Base-by-base conservation (phyloP, 1,140 invertebrate species). In the Gonioctena quinquepunctata region DNA sequence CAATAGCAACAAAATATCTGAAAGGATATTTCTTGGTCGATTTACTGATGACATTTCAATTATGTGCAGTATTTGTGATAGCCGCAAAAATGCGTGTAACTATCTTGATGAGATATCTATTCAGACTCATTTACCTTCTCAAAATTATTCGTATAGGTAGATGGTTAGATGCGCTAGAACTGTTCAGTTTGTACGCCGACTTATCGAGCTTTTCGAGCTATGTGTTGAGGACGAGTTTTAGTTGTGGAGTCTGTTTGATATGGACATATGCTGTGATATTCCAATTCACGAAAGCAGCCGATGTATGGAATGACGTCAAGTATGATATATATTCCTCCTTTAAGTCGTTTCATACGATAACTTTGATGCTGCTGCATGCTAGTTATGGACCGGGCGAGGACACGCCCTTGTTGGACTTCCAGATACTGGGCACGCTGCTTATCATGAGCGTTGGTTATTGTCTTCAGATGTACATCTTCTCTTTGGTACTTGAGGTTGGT, bases 31-130 rank as follows among this genome's bases (percentile, higher is more conserved):
- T 22, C 22, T 16, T 33, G 28, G 27, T 26, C 3, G 21, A 61
- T 18, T 16, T 61, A 7, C 3, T n/a, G 16, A 27, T 22, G 2
- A 27, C 23, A 7, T 7, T 16, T 7, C n/a, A 6, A 42, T 42
- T 6, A 42, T n/a, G 7, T 1, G 66, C 3, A 68, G 70, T 54
- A 66, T 73, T 11, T 3, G 1, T 18, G 3, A 13, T 8, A 4
- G 33, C n/a, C 2, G 8, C 23, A 4, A 28, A 70, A 18, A 49
- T 3, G 16, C 70, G 69, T 57, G 48, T 66, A 21, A 73, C 67
- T 11, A 68, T 67, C n/a, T 73, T 66, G n/a, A n/a, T n/a, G n/a
- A n/a, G n/a, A n/a, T n/a, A n/a, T n/a, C n/a, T 42, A n/a, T 42
- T 42, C 2, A 42, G 33, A 42, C 16, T 42, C 8, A 13, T 42